Base-by-base conservation (phyloP, 2,888 invertebrate genomes). In the Harpagoxenus sublaevis region DNA sequence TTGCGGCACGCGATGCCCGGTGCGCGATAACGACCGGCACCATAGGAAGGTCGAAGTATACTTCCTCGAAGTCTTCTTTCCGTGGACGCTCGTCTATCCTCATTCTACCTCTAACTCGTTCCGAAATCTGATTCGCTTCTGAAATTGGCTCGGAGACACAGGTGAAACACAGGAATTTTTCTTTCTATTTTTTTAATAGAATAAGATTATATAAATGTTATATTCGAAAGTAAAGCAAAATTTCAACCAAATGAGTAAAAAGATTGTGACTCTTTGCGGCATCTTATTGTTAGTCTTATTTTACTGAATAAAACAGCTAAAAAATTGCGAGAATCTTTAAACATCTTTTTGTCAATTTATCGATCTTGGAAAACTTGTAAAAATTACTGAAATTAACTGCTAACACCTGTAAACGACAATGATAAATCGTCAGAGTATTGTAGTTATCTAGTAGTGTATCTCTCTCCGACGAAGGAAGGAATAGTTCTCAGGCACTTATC, bases 1-100 rank as follows among this genome's bases (percentile, higher is more conserved):
- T 87, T 81, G 88, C 65, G 66, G 71, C 88, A 60, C 55, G 60
- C 79, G 87, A 85, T 88, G 82, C 82, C 66, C 77, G 71, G 48
- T 70, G 83, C 63, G 74, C 63, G 87, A 86, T 86, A 84, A 85
- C 78, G 53, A 63, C 84, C 63, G 42, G 55, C 68, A 78, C 48
- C 60, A 82, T 83, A 70, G 75, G 86, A 89, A 86, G 89, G 65
- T 77, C 62, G 78, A n/a, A 55, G 78, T 74, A 60, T 51, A 48
- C 68, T 89, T 86, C 84, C 83, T 84, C 63, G 78, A 77, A 68
- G 62, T 79, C 84, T 83, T 53, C 71, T 71, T 63, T 62, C 45
- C 68, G 66, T 18, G 68, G 62, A 82, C 28, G 60, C n/a, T 51
- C 28, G 73, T 55, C 75, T 81, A 68, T 60, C 57, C 5, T 1